These are phyloP conservation scores for Acholoe squamosa DNA, from an alignment of 2,888 invertebrate genomes.

Conservation along the genomic window DNA sequence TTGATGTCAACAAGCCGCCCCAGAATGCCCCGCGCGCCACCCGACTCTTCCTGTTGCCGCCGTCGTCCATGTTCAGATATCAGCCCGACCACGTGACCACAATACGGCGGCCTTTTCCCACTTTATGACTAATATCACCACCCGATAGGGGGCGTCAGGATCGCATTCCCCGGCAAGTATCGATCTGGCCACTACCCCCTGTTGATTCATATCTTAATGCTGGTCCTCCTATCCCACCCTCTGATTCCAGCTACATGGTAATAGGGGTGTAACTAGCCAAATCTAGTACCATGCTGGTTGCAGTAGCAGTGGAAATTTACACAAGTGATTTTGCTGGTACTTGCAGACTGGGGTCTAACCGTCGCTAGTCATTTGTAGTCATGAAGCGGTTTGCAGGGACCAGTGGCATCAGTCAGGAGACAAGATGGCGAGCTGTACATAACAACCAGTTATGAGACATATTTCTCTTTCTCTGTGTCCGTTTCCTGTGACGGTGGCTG, in stretches of 20 bases:
- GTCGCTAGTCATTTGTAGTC: too few species aligned
- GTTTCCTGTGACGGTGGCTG: background rate
- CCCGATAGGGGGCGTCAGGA: slow-evolving; percentile 36
- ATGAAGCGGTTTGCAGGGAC: too few species aligned
- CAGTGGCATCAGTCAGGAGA: too few species aligned
- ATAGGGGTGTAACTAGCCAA: too few species aligned
- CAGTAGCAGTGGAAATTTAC: too few species aligned
- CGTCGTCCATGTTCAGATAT: slow-evolving; percentile 53
- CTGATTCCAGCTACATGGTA: background rate
- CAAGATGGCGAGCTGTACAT: too few species aligned
- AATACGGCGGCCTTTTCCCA: slow-evolving; percentile 47
- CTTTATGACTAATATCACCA: slow-evolving; percentile 61
- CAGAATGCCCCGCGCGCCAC: slow-evolving; percentile 27
- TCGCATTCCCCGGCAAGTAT: slow-evolving; percentile 52
- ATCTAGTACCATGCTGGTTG: too few species aligned
- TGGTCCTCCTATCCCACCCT: background rate
- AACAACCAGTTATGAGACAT: background rate
- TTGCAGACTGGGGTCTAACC: too few species aligned
- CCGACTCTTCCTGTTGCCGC: slow-evolving; percentile 59
- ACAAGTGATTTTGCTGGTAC: too few species aligned
- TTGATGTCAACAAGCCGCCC: slow-evolving; percentile 54
- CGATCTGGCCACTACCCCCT: background rate
- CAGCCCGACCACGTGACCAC: slow-evolving; percentile 37
- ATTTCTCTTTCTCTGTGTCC: background rate
- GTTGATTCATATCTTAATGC: slow-evolving; percentile 62